Conservation (phyloP, 2,113 vertebrate genomes). For the Cygnus buccinator region DNA sequence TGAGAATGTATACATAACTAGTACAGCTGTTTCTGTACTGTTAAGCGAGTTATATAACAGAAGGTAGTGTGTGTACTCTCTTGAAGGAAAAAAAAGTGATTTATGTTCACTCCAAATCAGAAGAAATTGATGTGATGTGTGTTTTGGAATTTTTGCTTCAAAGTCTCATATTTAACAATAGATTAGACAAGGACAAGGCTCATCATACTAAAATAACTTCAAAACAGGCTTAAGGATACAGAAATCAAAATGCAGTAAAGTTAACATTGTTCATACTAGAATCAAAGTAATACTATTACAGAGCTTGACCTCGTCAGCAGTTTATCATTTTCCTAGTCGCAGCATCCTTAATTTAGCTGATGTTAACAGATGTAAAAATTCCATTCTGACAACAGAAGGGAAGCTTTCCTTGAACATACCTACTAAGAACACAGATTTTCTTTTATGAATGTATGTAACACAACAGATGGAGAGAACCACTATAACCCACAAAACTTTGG, state of each 20-base stretch:
- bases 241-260: not conserved
- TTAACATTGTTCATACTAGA: not conserved
- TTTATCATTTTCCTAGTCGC: not conserved
- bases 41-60: not conserved
- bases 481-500: not conserved
- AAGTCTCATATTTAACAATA: not conserved
- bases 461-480: not conserved
- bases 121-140: not conserved
- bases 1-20: not conserved
- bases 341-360: not conserved
- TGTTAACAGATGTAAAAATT: not conserved
- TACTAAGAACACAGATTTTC: not conserved
- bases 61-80: not conserved
- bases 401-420: not conserved
- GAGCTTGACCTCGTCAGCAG: not conserved
- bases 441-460: not conserved
- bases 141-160: not conserved
- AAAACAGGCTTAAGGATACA: not conserved
- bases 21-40: not conserved
- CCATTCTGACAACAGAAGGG: not conserved
- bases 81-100: not conserved
- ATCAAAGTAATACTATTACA: not conserved
- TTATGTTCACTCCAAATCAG: not conserved
- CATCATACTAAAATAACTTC: not conserved
- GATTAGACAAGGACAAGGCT: not conserved